phyloP scores from a whole-genome alignment of 2,888 invertebrate species.

The Temnothorax rugatulus region DNA sequence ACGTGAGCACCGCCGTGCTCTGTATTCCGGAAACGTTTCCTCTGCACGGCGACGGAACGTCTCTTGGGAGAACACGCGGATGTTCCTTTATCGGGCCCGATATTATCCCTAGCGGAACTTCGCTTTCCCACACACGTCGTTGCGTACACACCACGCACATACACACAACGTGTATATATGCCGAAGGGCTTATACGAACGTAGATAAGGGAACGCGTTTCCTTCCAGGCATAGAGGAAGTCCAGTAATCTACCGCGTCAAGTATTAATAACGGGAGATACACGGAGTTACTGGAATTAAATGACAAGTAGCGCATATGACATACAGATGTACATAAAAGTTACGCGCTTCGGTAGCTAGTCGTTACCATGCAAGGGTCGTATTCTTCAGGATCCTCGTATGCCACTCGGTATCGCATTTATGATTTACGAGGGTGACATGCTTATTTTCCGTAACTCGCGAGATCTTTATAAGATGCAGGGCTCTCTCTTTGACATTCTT shows the following conservation, averaged over 20 bases:
- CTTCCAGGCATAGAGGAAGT: slow-evolving; percentile 23
- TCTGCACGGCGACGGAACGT: slow-evolving; percentile 37
- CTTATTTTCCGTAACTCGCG: slow-evolving; percentile 13
- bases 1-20: slow-evolving; percentile 42
- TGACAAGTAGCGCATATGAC: background rate
- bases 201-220: slow-evolving; percentile 23
- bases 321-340: background rate
- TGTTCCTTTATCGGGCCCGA: slow-evolving; percentile 72
- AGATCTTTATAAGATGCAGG: background rate
- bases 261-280: slow-evolving; percentile 12
- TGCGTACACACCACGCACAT: slow-evolving; percentile 40
- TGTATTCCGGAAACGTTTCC: slow-evolving; percentile 68
- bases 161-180: background rate
- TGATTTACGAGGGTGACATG: slow-evolving; percentile 29
- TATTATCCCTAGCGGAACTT: slow-evolving; percentile 74
- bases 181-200: slow-evolving; percentile 19
- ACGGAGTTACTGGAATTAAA: slow-evolving; percentile 1
- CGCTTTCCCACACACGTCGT: slow-evolving; percentile 40
- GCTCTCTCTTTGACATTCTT: background rate
- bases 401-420: slow-evolving; percentile 28
- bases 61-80: slow-evolving; percentile 64
- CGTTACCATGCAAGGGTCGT: slow-evolving; percentile 23
- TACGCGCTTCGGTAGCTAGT: background rate
- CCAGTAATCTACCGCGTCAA: slow-evolving; percentile 26
- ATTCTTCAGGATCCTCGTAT: slow-evolving; percentile 13